Base-by-base conservation (phyloP, 1,140 invertebrate genomes). In the Rhizoglyphus robini region DNA sequence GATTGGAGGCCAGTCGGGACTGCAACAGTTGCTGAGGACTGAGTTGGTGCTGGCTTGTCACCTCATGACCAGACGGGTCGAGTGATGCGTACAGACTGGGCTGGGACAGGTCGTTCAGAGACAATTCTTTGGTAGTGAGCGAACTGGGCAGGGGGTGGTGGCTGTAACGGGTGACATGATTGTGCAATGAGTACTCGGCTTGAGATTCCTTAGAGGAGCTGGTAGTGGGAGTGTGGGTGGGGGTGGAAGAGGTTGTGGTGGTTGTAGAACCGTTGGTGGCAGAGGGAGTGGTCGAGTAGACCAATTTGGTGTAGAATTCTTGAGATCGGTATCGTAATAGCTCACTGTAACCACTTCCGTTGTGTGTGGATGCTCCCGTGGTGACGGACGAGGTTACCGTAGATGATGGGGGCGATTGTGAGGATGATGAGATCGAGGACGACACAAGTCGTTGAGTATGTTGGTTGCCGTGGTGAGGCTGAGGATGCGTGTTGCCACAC, bases 251-350 rank as follows among this genome's bases (percentile, higher is more conserved):
- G n/a, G n/a, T n/a, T n/a, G n/a, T n/a, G n/a, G n/a, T n/a, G n/a
- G n/a, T n/a, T n/a, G n/a, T n/a, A n/a, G n/a, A n/a, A n/a, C n/a
- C n/a, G n/a, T n/a, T n/a, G n/a, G n/a, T n/a, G n/a, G n/a, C n/a
- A n/a, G n/a, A n/a, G n/a, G n/a, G n/a, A n/a, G n/a, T 20, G 51
- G 8, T 54, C 23, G 51, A 54, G 58, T 60, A n/a, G 58, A 27
- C 58, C 15, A 60, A 20, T 60, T 60, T 60, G 27, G 15, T 60
- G 27, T 60, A 60, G 27, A 60, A 60, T 46, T 60, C 58, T 15
- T 60, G 58, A 60, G 58, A 60, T 60, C 58, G 58, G 36, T 60
- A 60, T n/a, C 58, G 58, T 20, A 60, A 27, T 32, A 60, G 27
- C 15, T 60, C 58, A 11, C 15, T 60, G 29, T 60, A 60, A n/a